Evolutionary conservation across 2,888 invertebrate species (phyloP), one percentile per base, ranked within the genome.

Genomic region (Drosophila tripunctata): DNA sequence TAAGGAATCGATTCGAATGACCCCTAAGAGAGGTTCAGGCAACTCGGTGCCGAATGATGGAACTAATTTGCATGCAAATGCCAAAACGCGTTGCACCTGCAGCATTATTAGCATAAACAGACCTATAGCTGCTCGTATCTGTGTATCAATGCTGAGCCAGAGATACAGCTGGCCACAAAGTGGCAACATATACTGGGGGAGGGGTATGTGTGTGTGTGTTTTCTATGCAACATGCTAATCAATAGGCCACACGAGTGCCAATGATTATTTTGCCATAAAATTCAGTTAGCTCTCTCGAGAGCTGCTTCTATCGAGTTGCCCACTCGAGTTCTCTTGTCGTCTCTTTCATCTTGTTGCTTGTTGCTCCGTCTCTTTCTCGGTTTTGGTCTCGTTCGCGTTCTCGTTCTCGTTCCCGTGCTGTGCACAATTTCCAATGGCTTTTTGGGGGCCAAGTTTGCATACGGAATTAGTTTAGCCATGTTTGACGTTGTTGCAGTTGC

Each of bases 201-300:
- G 22, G 5, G n/a, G 10, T 35, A 41, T 22, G 35, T 22, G 41
- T 14, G 22, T 50, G 30, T 44, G 54, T 54, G 52, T 41, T 56
- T 55, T 50, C 48, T 70, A 47, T 40, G 56, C 68, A 54, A 68
- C 69, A 83, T 86, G 84, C 80, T 84, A 81, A 87, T 87, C 87
- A 87, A 87, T 87, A 87, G 87, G 81, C 81, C 87, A 75, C 85
- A 81, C 78, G 72, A 72, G 81, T 81, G 81, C 75, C 87, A 81
- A 81, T 81, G 87, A 82, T 82, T 82, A 82, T 82, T 84, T 82
- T 75, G 81, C 81, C 78, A 87, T 82, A 87, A 84, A 78, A 84
- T 70, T 87, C 78, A 70, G 82, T 87, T 87, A 84, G 85, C 41
- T 73, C 83, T 75, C 69, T 57, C 48, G 80, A 73, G 75, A 50